A percentile compares a stretch with the other conserved stretches of the same genome.
phyloP scores from a whole-genome alignment of 2,113 vertebrate genomes.

The Meles meles region DNA sequence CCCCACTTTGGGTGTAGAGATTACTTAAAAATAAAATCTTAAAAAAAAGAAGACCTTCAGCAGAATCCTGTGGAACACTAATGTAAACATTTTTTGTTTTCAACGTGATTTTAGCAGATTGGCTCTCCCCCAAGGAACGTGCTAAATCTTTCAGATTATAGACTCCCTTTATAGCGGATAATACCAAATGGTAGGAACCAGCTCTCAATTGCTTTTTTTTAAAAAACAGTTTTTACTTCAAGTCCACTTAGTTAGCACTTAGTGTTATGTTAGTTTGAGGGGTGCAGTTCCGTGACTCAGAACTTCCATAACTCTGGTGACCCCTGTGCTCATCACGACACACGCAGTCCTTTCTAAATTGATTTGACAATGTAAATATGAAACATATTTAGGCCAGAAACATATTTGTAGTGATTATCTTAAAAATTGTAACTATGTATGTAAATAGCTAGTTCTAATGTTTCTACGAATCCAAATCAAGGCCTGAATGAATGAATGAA shows the following conservation, averaged over 20 bases:
- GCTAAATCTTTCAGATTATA: background rate
- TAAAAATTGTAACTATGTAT: background rate
- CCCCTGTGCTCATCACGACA: background rate
- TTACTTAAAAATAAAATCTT: background rate
- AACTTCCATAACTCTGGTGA: background rate
- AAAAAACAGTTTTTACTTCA: background rate
- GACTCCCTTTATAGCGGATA: background rate
- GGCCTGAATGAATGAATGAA: background rate
- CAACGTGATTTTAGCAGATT: background rate
- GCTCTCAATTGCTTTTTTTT: background rate
- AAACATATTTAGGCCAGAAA: background rate
- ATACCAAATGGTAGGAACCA: background rate
- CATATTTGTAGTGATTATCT: background rate
- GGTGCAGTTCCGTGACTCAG: background rate
- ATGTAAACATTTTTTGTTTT: background rate
- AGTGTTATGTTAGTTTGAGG: background rate
- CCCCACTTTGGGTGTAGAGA: background rate
- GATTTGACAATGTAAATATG: background rate
- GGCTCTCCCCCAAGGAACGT: background rate
- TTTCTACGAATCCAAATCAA: background rate
- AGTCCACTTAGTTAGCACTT: background rate
- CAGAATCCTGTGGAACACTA: background rate
- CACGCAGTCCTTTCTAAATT: background rate
- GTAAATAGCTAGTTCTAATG: background rate
- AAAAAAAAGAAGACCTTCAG: background rate